Conservation (phyloP, 2,797 vertebrate species). For the Enteromius viviparus region DNA sequence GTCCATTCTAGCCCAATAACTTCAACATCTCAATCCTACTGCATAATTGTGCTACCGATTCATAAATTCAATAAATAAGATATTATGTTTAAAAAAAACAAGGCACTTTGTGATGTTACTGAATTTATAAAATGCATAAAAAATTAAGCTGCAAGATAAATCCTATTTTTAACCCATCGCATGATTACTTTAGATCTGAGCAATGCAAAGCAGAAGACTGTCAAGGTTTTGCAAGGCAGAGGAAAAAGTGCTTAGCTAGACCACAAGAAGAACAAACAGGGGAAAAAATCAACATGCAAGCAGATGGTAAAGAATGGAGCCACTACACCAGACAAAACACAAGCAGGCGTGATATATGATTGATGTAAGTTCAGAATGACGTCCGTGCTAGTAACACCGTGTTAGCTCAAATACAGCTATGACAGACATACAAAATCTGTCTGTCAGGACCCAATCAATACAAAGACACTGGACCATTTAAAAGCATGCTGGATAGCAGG, state of each 20-base stretch:
- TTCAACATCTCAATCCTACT: background rate
- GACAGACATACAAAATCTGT: background rate
- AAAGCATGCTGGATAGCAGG: background rate
- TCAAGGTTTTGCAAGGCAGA: constrained; percentile 23
- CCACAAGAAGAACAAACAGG: constrained; percentile 11
- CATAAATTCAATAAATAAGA: background rate
- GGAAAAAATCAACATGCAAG: constrained; percentile 25
- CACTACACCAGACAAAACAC: constrained; percentile 34
- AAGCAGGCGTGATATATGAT: constrained; percentile 29
- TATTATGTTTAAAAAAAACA: background rate
- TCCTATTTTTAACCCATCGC: background rate
- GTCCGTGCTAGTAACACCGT: constrained; percentile 2
- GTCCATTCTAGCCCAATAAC: constrained; percentile 38
- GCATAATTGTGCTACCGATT: constrained; percentile 8
- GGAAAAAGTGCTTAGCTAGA: constrained; percentile 21
- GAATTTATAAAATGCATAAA: background rate
- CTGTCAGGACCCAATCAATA: background rate
- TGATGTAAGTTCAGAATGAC: constrained; percentile 3
- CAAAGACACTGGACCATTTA: background rate
- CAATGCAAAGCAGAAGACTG: background rate
- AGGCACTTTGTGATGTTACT: background rate
- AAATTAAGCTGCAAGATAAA: background rate
- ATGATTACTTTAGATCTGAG: background rate
- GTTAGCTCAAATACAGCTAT: background rate
- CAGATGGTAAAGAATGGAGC: constrained; percentile 37